phyloP scores from a whole-genome alignment of 1,140 invertebrate genomes.

The Anastrepha obliqua region DNA sequence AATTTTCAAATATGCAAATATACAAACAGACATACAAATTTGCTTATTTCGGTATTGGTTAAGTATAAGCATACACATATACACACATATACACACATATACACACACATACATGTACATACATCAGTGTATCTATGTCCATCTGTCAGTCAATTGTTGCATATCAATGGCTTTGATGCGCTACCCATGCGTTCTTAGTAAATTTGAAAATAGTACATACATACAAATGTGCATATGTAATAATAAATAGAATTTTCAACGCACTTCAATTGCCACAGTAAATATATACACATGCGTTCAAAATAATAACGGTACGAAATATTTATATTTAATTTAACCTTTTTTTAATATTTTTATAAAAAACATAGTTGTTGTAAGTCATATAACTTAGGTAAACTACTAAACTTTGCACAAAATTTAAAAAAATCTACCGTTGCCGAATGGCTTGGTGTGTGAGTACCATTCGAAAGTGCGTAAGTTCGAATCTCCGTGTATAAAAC shows the following conservation, averaged over 20 bases:
- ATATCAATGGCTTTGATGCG: not conserved
- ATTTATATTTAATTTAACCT: too few species aligned
- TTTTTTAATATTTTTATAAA: too few species aligned
- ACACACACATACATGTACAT: not conserved
- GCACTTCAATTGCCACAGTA: not conserved
- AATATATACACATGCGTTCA: too few species aligned
- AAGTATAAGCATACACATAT: not conserved
- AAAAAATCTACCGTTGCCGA: too few species aligned
- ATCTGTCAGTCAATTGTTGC: not conserved
- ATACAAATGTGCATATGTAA: not conserved
- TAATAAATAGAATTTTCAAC: not conserved
- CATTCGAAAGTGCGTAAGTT: too few species aligned
- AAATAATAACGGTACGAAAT: too few species aligned
- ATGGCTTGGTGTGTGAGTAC: too few species aligned
- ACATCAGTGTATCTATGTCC: not conserved
- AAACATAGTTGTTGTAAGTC: too few species aligned
- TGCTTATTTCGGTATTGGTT: not conserved
- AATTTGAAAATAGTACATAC: not conserved
- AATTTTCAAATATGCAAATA: not conserved
- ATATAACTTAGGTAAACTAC: too few species aligned
- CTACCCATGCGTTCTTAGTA: not conserved
- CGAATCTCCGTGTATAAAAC: too few species aligned
- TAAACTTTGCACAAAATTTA: too few species aligned
- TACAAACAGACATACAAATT: not conserved
- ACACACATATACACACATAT: not conserved